Base-by-base conservation (phyloP, 2,797 vertebrate genomes). In the Acanthopagrus latus region DNA sequence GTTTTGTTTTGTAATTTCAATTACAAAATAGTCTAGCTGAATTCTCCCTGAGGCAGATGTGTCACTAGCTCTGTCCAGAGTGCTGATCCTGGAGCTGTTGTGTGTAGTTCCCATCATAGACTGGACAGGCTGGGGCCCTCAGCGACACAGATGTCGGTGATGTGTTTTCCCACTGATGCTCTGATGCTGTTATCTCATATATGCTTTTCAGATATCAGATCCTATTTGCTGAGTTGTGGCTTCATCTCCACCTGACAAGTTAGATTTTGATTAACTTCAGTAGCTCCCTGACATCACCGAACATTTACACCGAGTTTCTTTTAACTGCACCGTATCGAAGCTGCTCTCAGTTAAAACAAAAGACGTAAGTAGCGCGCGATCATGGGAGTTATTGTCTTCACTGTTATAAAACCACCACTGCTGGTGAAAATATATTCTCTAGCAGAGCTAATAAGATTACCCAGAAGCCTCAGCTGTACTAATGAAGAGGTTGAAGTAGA, bases 51-150 rank as follows among this genome's bases (percentile, higher is more conserved):
- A n/a, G 23, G 7, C 7, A 54, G 46, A 25, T 3, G 13, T 9
- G 14, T 54, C 13, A 9, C 10, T 4, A 20, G 62, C 7, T 41
- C 74, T 81, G 83, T 81, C 71, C 78, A 76, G 58, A 6, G 79
- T 72, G 64, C 83, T 85, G 83, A 79, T 47, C 58, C 63, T 52
- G 75, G 8, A 47, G 51, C 73, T 51, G 64, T 16, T 17, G 20
- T 0, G 25, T 2, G 11, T 14, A 12, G 3, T 2, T 56, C 13
- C 23, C 17, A 1, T 52, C 33, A 9, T 9, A 5, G 21, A 18
- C 20, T 23, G 46, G 4, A 27, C 20, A 11, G 2, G 16, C 57
- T 12, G 50, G 38, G n/a, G 10, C 10, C n/a, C 25, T 25, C 60
- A 5, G 20, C 11, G 21, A 21, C 14, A 17, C 14, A 41, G 25